Evolutionary conservation across 2,113 vertebrate genomes (phyloP), one percentile per base, ranked within the genome.

Genomic region (Ursus arctos): DNA sequence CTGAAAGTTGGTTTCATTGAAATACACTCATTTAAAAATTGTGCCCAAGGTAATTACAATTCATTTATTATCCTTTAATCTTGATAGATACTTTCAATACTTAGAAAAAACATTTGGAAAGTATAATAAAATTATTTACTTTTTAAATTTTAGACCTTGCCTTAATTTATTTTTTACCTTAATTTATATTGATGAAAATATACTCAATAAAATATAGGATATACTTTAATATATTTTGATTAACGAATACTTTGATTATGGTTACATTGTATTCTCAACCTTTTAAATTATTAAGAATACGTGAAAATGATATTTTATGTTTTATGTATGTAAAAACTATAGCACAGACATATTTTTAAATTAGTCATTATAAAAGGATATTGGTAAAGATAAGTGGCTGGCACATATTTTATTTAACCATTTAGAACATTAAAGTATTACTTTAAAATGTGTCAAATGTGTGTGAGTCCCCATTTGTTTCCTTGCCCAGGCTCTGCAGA

Each of bases 241-340:
- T 57, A 95, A 88, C 40, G n/a, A 69, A 49, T 51, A 55, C 4
- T 79, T 86, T 72, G 15, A 57, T 84, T 53, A 40, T 0, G 26
- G 9, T 51, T 88, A 63, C 8, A 49, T 88, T 93, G 76, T 92
- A 59, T 80, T 40, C 47, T 88, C 53, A 81, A 7, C 4, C 5
- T 63, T 95, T 95, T 91, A 49, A 33, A 47, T 91, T 57, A 87
- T 7, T 93, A 22, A 93, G 47, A 96, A 40, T 67, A 86, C 82
- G 65, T 53, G 65, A 12, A 96, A 94, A 63, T 0, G 63, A 57
- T 77, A 85, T 93, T 67, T 95, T 33, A 67, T 49, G 63, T 97
- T 97, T 43, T 65, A 87, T 4, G 47, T 15, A 51, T 49, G 57
- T 63, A 74, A 86, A 84, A 77, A 59, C 11, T 69, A 14, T 33